phyloP scores from a whole-genome alignment of 2,888 invertebrate genomes.

The Trichacis sp. region DNA sequence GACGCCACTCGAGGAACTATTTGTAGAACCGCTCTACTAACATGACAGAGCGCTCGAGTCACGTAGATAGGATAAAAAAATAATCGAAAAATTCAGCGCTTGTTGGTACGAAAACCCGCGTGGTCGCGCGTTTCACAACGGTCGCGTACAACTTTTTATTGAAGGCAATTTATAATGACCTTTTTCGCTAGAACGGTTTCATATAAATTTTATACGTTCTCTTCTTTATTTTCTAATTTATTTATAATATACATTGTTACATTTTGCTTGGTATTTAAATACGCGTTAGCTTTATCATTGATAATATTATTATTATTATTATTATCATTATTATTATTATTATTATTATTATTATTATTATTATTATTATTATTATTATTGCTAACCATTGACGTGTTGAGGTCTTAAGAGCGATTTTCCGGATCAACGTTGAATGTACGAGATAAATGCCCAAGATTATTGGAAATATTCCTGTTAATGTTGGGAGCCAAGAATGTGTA shows the following conservation, averaged over 20 bases:
- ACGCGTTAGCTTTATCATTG: slow-evolving; percentile 34
- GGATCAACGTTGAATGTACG: slow-evolving; percentile 40
- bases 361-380: slow-evolving; percentile 16
- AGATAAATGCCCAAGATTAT: slow-evolving; percentile 37
- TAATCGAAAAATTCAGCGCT: too few relatives aligned
- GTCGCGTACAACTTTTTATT: slow-evolving; percentile 10
- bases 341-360: too few relatives aligned
- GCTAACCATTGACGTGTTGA: slow-evolving; percentile 18
- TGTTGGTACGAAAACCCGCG: too few relatives aligned
- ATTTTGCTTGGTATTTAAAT: slow-evolving; percentile 37
- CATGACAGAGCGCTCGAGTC: too few relatives aligned
- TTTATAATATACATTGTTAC: slow-evolving; percentile 34
- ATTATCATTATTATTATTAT: too few relatives aligned
- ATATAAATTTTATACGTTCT: slow-evolving; percentile 12
- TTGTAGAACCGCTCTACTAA: too few relatives aligned
- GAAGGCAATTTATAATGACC: slow-evolving; percentile 12
- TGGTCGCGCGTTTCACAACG: slow-evolving; percentile 1
- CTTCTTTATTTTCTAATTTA: slow-evolving; percentile 17
- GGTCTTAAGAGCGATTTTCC: slow-evolving; percentile 17
- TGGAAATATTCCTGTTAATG: slow-evolving; percentile 38
- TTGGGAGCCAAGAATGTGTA: slow-evolving; percentile 27
- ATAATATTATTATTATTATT: too few relatives aligned
- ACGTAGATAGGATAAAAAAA: too few relatives aligned
- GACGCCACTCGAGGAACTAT: too few relatives aligned
- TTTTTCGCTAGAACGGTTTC: neutral